Conservation (phyloP, 2,797 vertebrate genomes). For the Enteromius trimaculatus region DNA sequence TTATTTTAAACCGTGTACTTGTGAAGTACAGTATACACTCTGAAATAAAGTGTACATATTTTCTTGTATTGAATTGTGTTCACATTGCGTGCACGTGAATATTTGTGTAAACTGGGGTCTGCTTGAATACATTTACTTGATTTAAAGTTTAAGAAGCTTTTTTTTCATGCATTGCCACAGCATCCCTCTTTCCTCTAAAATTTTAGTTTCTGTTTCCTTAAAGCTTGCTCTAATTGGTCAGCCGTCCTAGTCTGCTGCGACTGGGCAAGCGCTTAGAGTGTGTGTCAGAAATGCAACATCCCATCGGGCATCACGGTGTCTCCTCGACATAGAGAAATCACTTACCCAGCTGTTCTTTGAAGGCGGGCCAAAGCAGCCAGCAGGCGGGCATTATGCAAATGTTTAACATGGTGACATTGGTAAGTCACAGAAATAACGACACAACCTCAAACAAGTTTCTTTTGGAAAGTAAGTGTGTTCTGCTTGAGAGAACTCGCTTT, state of each 20-base stretch:
- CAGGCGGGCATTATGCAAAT: constrained; percentile 9
- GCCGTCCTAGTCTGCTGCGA: not conserved
- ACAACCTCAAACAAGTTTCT: not conserved
- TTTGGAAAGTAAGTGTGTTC: not conserved
- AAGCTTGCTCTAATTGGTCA: not conserved
- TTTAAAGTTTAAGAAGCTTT: not conserved
- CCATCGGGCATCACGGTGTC: not conserved
- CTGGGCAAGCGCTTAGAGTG: not conserved
- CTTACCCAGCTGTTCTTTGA: constrained; percentile 3
- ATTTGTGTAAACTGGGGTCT: not conserved
- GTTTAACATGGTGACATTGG: not conserved
- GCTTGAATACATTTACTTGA: not conserved
- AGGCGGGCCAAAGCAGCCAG: not conserved
- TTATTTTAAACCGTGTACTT: not conserved
- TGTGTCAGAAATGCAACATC: not conserved
- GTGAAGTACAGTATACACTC: not conserved
- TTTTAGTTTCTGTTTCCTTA: not conserved
- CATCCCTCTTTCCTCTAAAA: not conserved
- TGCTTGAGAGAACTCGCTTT: not conserved
- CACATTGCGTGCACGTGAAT: not conserved
- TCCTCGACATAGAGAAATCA: not conserved
- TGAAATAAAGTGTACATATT: not conserved
- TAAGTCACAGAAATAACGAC: not conserved
- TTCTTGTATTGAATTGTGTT: not conserved
- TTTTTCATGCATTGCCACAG: not conserved